Base-by-base conservation (phyloP, 2,113 vertebrate species). In the Labeo rohita region DNA sequence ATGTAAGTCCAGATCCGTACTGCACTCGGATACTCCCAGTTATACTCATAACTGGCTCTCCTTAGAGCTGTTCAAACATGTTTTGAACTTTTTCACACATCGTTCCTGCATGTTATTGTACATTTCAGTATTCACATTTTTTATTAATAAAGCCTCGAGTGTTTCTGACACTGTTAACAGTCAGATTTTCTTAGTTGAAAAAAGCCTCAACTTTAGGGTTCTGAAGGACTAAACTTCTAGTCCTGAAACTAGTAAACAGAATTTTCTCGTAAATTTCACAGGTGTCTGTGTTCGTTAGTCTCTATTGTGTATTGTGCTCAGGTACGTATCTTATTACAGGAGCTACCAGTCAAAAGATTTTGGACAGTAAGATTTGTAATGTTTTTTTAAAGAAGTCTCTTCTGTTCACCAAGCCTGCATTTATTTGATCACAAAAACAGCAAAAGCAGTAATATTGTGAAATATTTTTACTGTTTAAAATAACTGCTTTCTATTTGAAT, bases 31-130 rank as follows among this genome's bases (percentile, higher is more conserved):
- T 59, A 39, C 68, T 78, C n/a, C 18, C 50, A 43, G 6, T 2
- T 6, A 80, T 9, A 56, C 10, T 18, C 36, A 28, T 52, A 49
- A 81, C 82, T 68, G 77, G 63, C 18, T 85, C 28, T 74, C 13
- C 34, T 74, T 34, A 81, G 23, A 82, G 78, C 78, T 85, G 80
- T 79, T 86, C 54, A 28, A 83, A 83, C 83, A 49, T n/a, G 79
- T 43, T 28, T 77, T 49, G 9, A 73, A 56, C 15, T 72, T 56
- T 49, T 34, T 34, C 79, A 82, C 70, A 73, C 39, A 90, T 28
- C 84, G 89, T 50, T 36, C 52, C 18, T 47, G 45, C 80, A 86
- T 87, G 18, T 45, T 84, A 74, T 88, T n/a, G 49, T 18, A 82
- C 45, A 75, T 75, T 87, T 84, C 23, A 18, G 36, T 12, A 84